Evolutionary conservation across 2,888 invertebrate species (phyloP).

Genomic region (Acanthococcus lagerstroemiae): DNA sequence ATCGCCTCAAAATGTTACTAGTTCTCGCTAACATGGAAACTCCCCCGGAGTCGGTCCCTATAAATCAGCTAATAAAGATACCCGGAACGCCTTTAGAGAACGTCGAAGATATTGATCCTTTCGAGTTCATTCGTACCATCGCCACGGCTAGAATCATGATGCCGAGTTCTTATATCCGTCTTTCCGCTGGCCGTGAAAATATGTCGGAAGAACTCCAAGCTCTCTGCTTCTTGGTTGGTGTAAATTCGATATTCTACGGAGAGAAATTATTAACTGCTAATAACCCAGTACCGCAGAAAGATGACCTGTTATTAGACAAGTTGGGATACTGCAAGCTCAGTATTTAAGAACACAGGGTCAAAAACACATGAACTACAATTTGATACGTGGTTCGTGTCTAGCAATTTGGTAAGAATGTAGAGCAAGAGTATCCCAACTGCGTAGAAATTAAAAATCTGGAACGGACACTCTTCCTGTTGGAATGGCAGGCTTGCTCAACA

Average conservation of each 20-base stretch:
- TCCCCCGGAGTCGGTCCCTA: slow-evolving; percentile 34
- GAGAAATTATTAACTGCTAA: slow-evolving; percentile 32
- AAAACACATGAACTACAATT: too few species aligned
- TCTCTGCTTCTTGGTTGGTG: slow-evolving; percentile 33
- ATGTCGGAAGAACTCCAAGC: slow-evolving; percentile 33
- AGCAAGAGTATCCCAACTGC: too few species aligned
- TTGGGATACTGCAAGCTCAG: slow-evolving; percentile 16
- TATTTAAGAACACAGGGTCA: neutral
- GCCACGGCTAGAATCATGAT: slow-evolving; percentile 33
- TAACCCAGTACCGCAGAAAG: slow-evolving; percentile 11
- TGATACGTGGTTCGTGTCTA: too few species aligned
- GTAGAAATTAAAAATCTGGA: too few species aligned
- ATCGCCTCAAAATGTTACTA: slow-evolving; percentile 30
- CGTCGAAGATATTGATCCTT: slow-evolving; percentile 29
- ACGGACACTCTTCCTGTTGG: too few species aligned
- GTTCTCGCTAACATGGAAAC: slow-evolving; percentile 25
- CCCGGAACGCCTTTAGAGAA: slow-evolving; percentile 33
- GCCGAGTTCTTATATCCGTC: slow-evolving; percentile 32
- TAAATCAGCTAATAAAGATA: slow-evolving; percentile 32
- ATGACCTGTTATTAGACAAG: slow-evolving; percentile 20
- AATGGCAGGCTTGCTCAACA: too few species aligned
- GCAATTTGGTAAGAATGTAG: too few species aligned
- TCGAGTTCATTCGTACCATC: slow-evolving; percentile 34
- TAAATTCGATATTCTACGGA: slow-evolving; percentile 35
- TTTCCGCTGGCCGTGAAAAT: slow-evolving; percentile 33